These are phyloP conservation scores for Micronycteris hirsuta DNA, from an alignment of 2,113 vertebrate genomes.

Conservation along the genomic window DNA sequence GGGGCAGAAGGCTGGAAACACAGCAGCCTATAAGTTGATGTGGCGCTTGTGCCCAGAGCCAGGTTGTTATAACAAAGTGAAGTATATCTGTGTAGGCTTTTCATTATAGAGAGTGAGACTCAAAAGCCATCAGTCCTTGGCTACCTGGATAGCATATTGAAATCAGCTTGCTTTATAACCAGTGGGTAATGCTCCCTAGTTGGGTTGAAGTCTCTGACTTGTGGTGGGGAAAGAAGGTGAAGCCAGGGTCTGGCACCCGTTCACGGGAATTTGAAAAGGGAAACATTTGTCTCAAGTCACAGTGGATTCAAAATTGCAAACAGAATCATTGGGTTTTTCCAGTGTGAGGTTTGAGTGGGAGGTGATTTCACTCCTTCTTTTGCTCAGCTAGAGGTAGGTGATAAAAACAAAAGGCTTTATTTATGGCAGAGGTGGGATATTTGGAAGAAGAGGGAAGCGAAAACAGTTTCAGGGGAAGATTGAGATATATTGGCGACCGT, in stretches of 20 bases:
- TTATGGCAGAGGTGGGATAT: neutral
- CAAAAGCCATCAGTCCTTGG: neutral
- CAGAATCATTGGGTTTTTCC: conserved; percentile 20
- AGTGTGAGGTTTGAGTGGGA: conserved; percentile 25
- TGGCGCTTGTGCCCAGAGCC: conserved; percentile 38
- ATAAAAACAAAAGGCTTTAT: conserved; percentile 26
- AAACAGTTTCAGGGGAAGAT: neutral
- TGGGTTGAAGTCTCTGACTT: neutral
- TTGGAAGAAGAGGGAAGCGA: neutral
- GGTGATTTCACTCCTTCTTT: conserved; percentile 8
- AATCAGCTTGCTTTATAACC: neutral
- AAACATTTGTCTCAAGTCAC: conserved; percentile 1
- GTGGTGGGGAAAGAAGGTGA: neutral
- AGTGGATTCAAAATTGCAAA: conserved; percentile 17
- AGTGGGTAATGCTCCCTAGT: neutral
- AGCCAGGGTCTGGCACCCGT: neutral
- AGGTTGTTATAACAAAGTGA: conserved; percentile 38
- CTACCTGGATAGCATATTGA: neutral
- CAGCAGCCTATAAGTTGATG: neutral
- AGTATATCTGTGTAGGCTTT: rapidly evolving
- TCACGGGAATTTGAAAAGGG: neutral
- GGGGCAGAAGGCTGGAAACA: conserved; percentile 22
- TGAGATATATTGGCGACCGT: neutral
- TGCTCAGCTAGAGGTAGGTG: neutral
- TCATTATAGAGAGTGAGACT: neutral